Percentiles rank a stretch among this genome's conserved stretches.
Evolutionary conservation across 2,888 invertebrate species (phyloP).

Genomic region (Nymphalis urticae): DNA sequence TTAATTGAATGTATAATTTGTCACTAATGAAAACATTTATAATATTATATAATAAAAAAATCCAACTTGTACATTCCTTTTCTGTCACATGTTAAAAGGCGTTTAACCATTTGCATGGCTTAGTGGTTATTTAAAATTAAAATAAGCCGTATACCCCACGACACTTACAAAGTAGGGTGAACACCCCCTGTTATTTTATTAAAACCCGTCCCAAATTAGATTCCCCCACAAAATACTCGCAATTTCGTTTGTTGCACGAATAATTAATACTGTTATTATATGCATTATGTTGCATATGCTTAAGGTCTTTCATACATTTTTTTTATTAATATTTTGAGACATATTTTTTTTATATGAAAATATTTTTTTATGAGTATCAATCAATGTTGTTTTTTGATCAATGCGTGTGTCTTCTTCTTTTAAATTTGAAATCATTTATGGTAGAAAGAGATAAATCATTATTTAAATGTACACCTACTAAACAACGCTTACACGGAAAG

Average conservation of each 20-base stretch:
- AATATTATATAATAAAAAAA: too few species aligned
- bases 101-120: constrained; percentile 39
- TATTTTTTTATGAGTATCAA: too few species aligned
- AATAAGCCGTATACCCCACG: constrained; percentile 38
- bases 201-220: constrained; percentile 36
- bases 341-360: too few species aligned
- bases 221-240: constrained; percentile 24
- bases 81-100: constrained; percentile 23
- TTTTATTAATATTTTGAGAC: constrained; percentile 4
- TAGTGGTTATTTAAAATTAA: constrained; percentile 44
- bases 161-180: constrained; percentile 25
- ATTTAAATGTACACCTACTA: too few species aligned
- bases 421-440: too few species aligned
- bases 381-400: too few species aligned
- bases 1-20: too few species aligned
- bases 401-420: too few species aligned
- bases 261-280: constrained; percentile 37
- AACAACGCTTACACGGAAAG: too few species aligned
- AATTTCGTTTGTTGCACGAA: constrained; percentile 33
- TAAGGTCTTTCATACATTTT: neutral
- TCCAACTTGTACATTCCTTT: neutral
- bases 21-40: too few species aligned
- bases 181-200: constrained; percentile 41
- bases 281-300: constrained; percentile 22
- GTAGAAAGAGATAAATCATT: too few species aligned